Conservation (phyloP, 1,140 invertebrate species). For the Hetaerina americana region DNA sequence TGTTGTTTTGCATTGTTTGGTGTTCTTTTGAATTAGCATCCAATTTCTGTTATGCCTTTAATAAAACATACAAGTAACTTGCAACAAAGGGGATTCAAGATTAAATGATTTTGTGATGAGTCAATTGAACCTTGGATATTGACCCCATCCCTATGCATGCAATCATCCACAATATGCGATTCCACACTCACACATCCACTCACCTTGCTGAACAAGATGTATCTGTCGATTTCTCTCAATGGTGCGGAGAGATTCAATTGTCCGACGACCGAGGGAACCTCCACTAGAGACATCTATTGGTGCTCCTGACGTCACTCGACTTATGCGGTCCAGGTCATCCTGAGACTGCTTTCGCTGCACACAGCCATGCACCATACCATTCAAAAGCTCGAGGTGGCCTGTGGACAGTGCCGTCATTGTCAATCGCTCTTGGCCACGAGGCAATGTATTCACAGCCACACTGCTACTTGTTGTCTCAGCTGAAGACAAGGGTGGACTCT, state of each 20-base stretch:
- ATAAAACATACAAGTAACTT: too few relatives aligned
- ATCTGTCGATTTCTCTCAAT: conserved; percentile 77
- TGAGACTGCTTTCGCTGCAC: conserved; percentile 33
- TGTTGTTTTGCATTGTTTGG: too few relatives aligned
- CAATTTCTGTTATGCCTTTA: too few relatives aligned
- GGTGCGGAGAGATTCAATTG: conserved; percentile 77
- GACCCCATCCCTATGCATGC: neutral
- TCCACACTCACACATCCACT: too few relatives aligned
- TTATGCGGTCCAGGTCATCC: conserved; percentile 76
- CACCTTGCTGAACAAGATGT: conserved; percentile 82
- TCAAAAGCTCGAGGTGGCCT: neutral
- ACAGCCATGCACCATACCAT: neutral
- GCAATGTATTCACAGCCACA: too few relatives aligned
- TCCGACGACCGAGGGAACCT: conserved; percentile 60
- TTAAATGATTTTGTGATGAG: neutral
- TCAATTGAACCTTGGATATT: too few relatives aligned
- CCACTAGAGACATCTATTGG: conserved; percentile 51
- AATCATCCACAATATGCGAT: too few relatives aligned
- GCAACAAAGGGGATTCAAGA: neutral
- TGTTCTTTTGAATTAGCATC: too few relatives aligned
- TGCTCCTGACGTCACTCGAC: conserved; percentile 66
- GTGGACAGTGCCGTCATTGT: neutral
- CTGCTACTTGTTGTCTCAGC: neutral
- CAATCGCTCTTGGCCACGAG: neutral
- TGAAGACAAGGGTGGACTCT: neutral